Evolutionary conservation across 2,797 vertebrate species (phyloP), one percentile per base, ranked within the genome.

Genomic region (Aulostomus chinensis): DNA sequence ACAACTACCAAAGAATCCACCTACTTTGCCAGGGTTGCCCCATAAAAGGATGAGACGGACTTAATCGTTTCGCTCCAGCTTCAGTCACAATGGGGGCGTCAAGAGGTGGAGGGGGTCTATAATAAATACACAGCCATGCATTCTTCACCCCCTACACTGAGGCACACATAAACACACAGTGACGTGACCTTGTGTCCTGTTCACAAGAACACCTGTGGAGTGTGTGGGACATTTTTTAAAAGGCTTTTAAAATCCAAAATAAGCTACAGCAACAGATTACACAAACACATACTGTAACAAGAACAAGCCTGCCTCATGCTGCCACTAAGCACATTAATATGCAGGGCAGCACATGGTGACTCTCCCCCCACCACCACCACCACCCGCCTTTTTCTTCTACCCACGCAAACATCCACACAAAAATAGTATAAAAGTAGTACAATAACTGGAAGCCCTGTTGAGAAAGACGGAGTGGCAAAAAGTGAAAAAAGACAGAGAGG

Each of bases 51-150:
- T 2, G 2, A 46, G 10, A 68, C 59, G 30, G 30, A 9, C 14
- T 36, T 34, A 20, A 28, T 59, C 15, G 4, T 56, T 55, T 30
- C 56, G 17, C 40, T 58, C 47, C 54, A 52, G 45, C 43, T 32
- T 53, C 22, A 26, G 60, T 64, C 55, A 58, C 74, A 78, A 60
- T 56, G 28, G 59, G 55, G 62, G 45, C 56, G 47, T 28, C 30
- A 54, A 46, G 68, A 29, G n/a, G 40, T 55, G 39, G 25, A 21
- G 35, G 66, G 53, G 49, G 45, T 40, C 43, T 54, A 54, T 50
- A 41, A 79, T 42, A 80, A 80, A 81, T 48, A 83, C 49, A 76
- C 71, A 72, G 29, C 39, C n/a, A 35, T 50, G 50, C 81, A 85
- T 85, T 87, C 88, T 58, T 78, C 20, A 74, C 73, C 76, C 73